phyloP scores from a whole-genome alignment of 2,113 vertebrate genomes.

The Paradoxurus hermaphroditus region DNA sequence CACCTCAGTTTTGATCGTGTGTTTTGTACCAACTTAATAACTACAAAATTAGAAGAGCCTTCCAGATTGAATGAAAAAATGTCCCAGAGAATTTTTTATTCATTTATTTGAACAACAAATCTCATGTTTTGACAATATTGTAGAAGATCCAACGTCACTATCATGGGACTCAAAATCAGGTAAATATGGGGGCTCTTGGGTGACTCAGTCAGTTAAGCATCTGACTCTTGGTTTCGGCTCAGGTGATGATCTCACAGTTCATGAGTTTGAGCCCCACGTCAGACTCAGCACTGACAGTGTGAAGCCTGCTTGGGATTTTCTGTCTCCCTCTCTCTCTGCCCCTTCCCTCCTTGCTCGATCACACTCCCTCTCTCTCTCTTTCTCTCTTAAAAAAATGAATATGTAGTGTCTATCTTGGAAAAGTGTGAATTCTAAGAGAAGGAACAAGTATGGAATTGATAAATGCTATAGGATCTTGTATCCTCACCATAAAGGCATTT shows the following conservation, averaged over 20 bases:
- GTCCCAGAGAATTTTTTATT: background rate
- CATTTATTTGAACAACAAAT: background rate
- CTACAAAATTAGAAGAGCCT: background rate
- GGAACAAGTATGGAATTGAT: background rate
- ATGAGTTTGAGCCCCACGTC: no score
- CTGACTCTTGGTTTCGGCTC: no score
- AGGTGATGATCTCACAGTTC: no score
- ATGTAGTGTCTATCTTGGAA: background rate
- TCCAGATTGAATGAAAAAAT: background rate
- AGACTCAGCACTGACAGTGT: no score
- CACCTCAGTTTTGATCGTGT: background rate
- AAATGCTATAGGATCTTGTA: background rate
- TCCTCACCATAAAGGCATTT: accelerated
- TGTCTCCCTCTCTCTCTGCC: no score
- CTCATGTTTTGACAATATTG: background rate
- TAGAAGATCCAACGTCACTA: background rate
- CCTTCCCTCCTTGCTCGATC: no score
- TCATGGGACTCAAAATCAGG: background rate
- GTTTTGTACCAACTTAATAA: background rate
- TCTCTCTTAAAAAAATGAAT: background rate
- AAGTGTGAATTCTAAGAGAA: background rate
- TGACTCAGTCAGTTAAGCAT: no score
- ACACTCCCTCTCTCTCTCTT: no score
- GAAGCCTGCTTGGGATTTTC: no score
- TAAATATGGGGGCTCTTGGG: background rate